Conservation (phyloP, 2,113 vertebrate genomes). For the Zootoca vivipara region DNA sequence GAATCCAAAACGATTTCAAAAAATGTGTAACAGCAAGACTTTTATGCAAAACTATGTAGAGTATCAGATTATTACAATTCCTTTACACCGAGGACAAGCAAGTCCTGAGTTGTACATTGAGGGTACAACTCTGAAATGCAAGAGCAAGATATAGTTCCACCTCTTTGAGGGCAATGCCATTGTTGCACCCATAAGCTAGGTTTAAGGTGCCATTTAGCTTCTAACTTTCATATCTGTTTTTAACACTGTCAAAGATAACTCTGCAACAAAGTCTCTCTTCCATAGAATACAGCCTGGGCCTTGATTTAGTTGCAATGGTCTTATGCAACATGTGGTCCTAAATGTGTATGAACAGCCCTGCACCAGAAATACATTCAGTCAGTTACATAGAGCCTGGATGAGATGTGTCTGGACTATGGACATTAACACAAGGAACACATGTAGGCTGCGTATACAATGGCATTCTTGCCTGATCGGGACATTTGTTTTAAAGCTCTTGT, state of each 20-base stretch:
- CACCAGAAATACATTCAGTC: not conserved
- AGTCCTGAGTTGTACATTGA: too few relatives aligned
- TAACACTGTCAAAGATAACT: not conserved
- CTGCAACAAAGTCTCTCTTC: not conserved
- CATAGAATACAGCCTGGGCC: not conserved
- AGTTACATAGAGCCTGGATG: not conserved
- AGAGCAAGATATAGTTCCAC: too few relatives aligned
- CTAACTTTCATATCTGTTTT: too few relatives aligned
- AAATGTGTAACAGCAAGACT: too few relatives aligned
- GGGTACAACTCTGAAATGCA: too few relatives aligned
- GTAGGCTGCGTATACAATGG: not conserved
- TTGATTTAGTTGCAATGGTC: not conserved
- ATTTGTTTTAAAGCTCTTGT: not conserved
- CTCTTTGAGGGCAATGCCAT: too few relatives aligned
- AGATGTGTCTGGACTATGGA: not conserved
- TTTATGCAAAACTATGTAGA: too few relatives aligned
- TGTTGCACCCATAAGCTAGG: too few relatives aligned
- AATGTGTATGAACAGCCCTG: not conserved
- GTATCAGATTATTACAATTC: too few relatives aligned
- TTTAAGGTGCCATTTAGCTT: too few relatives aligned
- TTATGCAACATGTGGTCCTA: not conserved
- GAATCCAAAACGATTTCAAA: too few relatives aligned
- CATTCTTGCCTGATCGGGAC: not conserved
- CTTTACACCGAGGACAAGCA: too few relatives aligned
- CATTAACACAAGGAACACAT: not conserved